Percentiles rank a stretch among this genome's conserved stretches.
These are phyloP conservation scores for Hylyphantes graminicola DNA, from an alignment of 1,140 invertebrate genomes.

Conservation along the genomic window DNA sequence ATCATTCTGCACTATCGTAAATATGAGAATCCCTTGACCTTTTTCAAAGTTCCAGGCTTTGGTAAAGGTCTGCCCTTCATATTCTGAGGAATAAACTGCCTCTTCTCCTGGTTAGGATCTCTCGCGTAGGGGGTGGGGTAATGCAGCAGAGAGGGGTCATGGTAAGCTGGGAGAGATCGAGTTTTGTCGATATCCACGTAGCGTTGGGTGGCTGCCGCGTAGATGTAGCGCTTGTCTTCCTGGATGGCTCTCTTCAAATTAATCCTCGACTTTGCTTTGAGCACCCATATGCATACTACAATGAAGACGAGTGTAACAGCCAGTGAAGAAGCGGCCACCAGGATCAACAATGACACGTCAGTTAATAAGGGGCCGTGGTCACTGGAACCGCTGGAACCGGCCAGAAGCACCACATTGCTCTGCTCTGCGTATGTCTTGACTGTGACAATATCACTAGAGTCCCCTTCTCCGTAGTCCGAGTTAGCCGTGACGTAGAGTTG, in stretches of 20 bases:
- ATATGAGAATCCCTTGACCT: conserved; percentile 52
- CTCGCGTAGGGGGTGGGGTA: conserved; percentile 58
- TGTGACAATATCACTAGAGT: conserved; percentile 74
- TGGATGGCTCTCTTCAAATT: conserved; percentile 55
- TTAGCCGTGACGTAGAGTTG: conserved; percentile 88
- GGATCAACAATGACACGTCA: conserved; percentile 62
- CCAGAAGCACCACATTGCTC: conserved; percentile 28
- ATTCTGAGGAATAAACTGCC: conserved; percentile 46
- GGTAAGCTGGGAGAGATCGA: conserved; percentile 27
- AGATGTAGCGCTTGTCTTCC: too few species aligned
- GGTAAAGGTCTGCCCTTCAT: too few species aligned
- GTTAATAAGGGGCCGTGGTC: background rate
- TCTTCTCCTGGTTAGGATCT: conserved; percentile 4
- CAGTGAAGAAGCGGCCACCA: conserved; percentile 61
- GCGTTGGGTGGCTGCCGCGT: too few species aligned
- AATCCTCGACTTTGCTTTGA: conserved; percentile 47
- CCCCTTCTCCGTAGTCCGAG: conserved; percentile 86
- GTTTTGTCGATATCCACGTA: too few species aligned
- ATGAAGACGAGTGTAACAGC: conserved; percentile 62
- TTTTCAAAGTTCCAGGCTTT: conserved; percentile 50
- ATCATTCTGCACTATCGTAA: conserved; percentile 56
- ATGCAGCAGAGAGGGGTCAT: conserved; percentile 20
- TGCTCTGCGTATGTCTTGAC: conserved; percentile 56
- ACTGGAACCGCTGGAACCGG: background rate
- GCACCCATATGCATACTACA: conserved; percentile 61